phyloP scores from a whole-genome alignment of 1,140 invertebrate species.

The Ptiloglossa arizonensis region DNA sequence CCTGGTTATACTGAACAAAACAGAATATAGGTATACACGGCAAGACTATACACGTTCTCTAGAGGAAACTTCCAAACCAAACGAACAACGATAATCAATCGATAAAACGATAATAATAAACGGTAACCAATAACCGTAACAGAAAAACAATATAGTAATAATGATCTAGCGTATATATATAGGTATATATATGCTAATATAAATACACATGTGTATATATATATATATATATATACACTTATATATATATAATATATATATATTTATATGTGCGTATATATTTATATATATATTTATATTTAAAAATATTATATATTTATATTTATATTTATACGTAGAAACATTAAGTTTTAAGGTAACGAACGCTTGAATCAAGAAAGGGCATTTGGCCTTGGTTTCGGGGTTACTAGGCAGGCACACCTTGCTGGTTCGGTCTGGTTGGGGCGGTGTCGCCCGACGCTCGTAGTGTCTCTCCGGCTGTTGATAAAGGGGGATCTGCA shows the following conservation, averaged over 20 bases:
- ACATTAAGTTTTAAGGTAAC: conserved; percentile 81
- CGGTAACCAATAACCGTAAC: conserved; percentile 48
- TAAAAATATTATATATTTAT: too few relatives aligned
- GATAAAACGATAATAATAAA: conserved; percentile 35
- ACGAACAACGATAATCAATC: conserved; percentile 45
- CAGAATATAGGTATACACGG: conserved; percentile 47
- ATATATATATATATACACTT: too few relatives aligned
- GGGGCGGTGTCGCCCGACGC: conserved; percentile 81
- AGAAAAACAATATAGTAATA: conserved; percentile 48
- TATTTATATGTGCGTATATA: not conserved
- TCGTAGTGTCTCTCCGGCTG: conserved; percentile 82
- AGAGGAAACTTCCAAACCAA: conserved; percentile 50
- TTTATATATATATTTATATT: conserved; percentile 32
- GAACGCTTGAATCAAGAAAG: conserved; percentile 82
- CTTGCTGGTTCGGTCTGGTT: conserved; percentile 82
- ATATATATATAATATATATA: conserved; percentile 57
- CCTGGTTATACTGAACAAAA: conserved; percentile 34
- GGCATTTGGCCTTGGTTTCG: conserved; percentile 79
- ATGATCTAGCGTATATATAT: conserved; percentile 73
- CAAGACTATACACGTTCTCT: conserved; percentile 65
- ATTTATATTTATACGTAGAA: conserved; percentile 75
- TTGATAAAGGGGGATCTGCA: conserved; percentile 82
- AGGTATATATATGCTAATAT: not conserved
- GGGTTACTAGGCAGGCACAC: conserved; percentile 81
- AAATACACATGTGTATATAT: conserved; percentile 26